Base-by-base conservation (phyloP, 2,888 invertebrate genomes). In the Phaonia tiefii region DNA sequence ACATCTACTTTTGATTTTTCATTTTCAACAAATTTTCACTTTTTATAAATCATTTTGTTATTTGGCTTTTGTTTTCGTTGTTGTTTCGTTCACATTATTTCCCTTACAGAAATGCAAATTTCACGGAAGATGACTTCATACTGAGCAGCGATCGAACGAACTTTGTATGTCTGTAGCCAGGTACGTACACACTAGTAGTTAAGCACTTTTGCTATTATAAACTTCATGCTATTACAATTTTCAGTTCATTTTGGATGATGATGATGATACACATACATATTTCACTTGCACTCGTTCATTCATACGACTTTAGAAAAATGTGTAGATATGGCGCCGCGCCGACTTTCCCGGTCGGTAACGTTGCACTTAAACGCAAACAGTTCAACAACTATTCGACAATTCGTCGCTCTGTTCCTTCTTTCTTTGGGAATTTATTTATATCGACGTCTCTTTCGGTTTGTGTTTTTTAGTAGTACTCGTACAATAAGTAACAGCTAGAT, bases 51-150 rank as follows among this genome's bases (percentile, higher is more conserved):
- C 42, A 75, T 77, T 75, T 63, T 51, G 22, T 60, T 60, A 13
- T 17, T 60, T 51, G 11, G 17, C 69, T 72, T 26, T 20, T 54
- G 37, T 58, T 72, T 72, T 75, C 65, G 10, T 11, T 10, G 8
- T n/a, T 56, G 71, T 74, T 75, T 60, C 25, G 65, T 15, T 65
- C 72, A 58, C n/a, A n/a, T 51, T 72, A 71, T 39, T 78, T 42
- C 46, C 51, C n/a, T n/a, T n/a, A 71, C 46, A 58, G 42, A 51
- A 67, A 77, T 77, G 72, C 79, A 80, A 78, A 77, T 81, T 82
- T 79, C 75, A 75, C 82, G 83, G 83, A 80, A 83, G 83, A 84
- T 82, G 84, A 83, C 76, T 84, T 80, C 77, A 82, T 80, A 72
- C 58, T 54, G 51, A 37, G 15, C 66, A 66, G 56, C 22, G 39